Base-by-base conservation (phyloP, 2,888 invertebrate species). In the Cenopis cana region DNA sequence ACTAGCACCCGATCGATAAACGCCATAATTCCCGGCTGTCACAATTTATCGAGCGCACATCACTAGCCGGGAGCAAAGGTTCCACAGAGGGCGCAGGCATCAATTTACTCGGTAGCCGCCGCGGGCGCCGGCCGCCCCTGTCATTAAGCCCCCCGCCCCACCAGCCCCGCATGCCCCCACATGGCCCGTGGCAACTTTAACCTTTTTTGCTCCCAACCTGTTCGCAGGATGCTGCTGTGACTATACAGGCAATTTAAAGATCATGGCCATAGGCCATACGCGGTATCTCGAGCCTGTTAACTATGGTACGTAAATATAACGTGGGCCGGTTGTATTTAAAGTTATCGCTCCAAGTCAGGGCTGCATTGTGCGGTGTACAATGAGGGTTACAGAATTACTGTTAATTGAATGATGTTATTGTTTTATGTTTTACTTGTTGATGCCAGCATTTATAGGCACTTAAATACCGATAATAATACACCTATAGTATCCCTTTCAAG, bases 131-230 rank as follows among this genome's bases (percentile, higher is more conserved):
- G 87, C 91, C 90, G 91, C 93, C 92, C 91, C 92, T 90, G 91
- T 92, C 92, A 92, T 92, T 91, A 92, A 85, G 85, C 88, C 75
- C 79, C 78, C 76, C 76, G 56, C 62, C 73, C 80, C 79, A 50
- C 68, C 68, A 29, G 71, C 60, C 76, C 76, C 76, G 73, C 78
- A 77, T 76, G 76, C 79, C 79, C 66, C 62, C 55, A 52, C 73
- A 11, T 54, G 74, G 74, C 74, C 66, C 74, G 52, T 69, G 68
- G 85, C 89, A 91, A 91, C 90, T 90, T 91, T 93, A 93, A 92
- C 92, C 92, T 93, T 93, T 93, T 93, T 93, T 91, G 92, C 91
- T 88, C 87, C 89, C 91, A 93, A 93, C 93, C 93, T 92, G 93
- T 93, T 93, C 90, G 84, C 85, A 80, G 84, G 84, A 82, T 87